Evolutionary conservation across 2,797 vertebrate species (phyloP), one percentile per base, ranked within the genome.

Genomic region (Sphenopsis melanotis): DNA sequence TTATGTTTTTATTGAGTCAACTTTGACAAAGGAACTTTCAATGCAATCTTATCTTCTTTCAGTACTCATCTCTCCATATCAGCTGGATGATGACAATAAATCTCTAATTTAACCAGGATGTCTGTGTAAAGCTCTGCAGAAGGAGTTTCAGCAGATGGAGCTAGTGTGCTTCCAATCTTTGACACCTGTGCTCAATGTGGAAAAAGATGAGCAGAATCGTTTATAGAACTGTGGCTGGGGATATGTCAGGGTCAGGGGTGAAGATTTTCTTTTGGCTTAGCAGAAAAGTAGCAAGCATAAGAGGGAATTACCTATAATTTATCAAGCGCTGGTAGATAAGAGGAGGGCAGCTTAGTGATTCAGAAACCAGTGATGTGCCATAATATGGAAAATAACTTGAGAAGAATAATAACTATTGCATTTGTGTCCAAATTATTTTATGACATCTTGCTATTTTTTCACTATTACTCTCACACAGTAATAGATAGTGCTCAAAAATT

Each of bases 91-190:
- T 61, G 41, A 2, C 34, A 78, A 83, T 34, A 56, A 69, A 79
- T 56, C 12, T 47, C 22, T 7, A 30, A 9, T 20, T 59, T 46
- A 42, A 15, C 14, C 4, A 3, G 2, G 30, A 1, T 44, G 2
- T n/a, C 44, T 29, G 8, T 27, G 12, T 32, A 36, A 57, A 60
- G 72, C 18, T 83, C 80, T 94, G 88, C 64, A 69, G 13, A 39
- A 60, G 30, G 15, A 20, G 17, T 46, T 94, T 90, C 98, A 97
- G 96, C 93, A 98, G 98, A 91, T 98, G 98, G 98, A 92, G 93
- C 96, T 63, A 85, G 93, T 80, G 96, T 95, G 97, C 96, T 98
- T 96, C 81, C 60, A 71, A 94, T 77, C 65, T 57, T 44, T 46
- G 53, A 37, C 15, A 17, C 10, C 16, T 37, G 30, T 13, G 11